phyloP scores from a whole-genome alignment of 2,888 invertebrate genomes.

The Drosophila emarginata region DNA sequence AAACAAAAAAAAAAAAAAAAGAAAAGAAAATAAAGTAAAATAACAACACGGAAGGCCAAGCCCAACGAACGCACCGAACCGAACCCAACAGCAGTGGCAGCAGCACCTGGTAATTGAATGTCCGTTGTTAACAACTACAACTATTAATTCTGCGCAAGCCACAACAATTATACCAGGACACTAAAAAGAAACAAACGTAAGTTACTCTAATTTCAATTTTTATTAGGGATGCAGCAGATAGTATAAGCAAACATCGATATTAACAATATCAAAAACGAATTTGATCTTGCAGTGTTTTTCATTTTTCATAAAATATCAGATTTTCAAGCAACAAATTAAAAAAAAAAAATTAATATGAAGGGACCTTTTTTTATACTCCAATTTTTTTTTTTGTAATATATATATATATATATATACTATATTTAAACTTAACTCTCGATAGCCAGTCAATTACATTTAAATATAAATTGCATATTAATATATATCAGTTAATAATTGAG shows the following conservation, averaged over 20 bases:
- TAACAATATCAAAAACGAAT: neutral
- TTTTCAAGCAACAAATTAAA: too few species aligned
- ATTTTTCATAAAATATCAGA: too few species aligned
- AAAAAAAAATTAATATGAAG: too few species aligned
- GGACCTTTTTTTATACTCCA: too few species aligned
- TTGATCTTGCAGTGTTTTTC: neutral
- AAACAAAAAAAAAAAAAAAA: neutral
- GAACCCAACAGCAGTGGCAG: neutral
- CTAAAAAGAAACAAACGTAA: neutral
- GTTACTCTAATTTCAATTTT: neutral
- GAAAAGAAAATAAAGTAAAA: neutral
- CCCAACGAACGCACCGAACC: slow-evolving; percentile 6
- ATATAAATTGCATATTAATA: neutral
- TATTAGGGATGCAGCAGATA: neutral
- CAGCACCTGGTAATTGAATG: slow-evolving; percentile 4
- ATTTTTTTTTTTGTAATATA: too few species aligned
- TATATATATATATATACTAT: too few species aligned
- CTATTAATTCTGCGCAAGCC: slow-evolving; percentile 8
- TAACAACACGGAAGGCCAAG: slow-evolving; percentile 4
- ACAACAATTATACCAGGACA: neutral
- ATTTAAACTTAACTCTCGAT: too few species aligned
- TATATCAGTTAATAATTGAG: neutral
- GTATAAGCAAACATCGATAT: neutral
- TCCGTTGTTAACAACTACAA: slow-evolving; percentile 6
- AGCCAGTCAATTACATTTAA: neutral